Evolutionary conservation across 2,888 invertebrate genomes (phyloP).

Genomic region (Theretra japonica): DNA sequence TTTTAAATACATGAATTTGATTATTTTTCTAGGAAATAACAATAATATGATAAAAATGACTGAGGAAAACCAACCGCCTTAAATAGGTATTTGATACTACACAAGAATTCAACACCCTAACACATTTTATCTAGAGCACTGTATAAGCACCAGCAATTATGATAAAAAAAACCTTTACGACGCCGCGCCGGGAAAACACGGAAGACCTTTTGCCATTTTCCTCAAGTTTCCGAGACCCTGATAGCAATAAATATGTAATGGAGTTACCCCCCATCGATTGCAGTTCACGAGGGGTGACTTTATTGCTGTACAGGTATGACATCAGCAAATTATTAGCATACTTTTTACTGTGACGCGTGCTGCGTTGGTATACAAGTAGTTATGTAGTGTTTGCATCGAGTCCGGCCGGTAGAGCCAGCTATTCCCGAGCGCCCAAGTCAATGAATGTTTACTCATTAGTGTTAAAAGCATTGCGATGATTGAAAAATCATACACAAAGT

Average conservation of each 20-base stretch:
- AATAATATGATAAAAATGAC: not conserved
- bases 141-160: conserved; percentile 36
- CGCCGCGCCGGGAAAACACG: conserved; percentile 46
- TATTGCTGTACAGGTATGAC: conserved; percentile 66
- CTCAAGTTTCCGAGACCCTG: conserved; percentile 56
- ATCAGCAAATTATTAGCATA: conserved; percentile 53
- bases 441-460: not conserved
- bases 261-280: conserved; percentile 70
- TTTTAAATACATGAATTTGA: not conserved
- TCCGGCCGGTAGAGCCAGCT: not conserved
- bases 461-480: not conserved
- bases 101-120: not conserved
- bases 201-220: conserved; percentile 60
- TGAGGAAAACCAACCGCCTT: not conserved
- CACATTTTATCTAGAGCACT: conserved; percentile 13
- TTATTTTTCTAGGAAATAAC: not conserved
- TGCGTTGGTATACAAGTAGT: conserved; percentile 24
- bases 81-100: too few relatives aligned
- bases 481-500: not conserved
- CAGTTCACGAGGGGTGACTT: conserved; percentile 63
- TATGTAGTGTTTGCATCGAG: conserved; percentile 31
- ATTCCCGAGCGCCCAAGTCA: not conserved
- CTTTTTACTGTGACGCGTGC: not conserved
- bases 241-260: conserved; percentile 76
- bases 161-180: conserved; percentile 45